Conservation (phyloP, 2,888 invertebrate genomes). For the Cantharis rustica region DNA sequence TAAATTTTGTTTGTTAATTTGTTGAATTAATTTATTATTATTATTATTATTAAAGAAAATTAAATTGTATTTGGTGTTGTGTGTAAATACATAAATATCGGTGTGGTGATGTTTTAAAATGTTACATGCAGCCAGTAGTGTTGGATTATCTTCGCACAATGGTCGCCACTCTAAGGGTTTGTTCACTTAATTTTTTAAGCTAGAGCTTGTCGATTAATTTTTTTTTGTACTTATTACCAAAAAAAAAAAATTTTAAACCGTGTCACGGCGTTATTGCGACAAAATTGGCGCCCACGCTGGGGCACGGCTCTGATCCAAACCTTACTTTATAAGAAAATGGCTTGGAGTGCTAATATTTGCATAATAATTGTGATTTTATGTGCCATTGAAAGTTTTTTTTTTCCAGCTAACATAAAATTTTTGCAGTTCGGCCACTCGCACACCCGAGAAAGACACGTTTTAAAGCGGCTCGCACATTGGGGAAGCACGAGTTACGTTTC, state of each 20-base stretch:
- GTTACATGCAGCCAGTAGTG: slow-evolving; percentile 55
- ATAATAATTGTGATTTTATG: slow-evolving; percentile 59
- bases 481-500: not conserved
- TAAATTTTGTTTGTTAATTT: slow-evolving; percentile 4
- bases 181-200: slow-evolving; percentile 39
- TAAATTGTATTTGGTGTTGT: slow-evolving; percentile 2
- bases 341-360: slow-evolving; percentile 58
- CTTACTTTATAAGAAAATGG: slow-evolving; percentile 45
- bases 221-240: not conserved
- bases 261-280: not conserved
- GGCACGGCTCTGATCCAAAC: not conserved
- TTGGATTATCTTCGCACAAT: slow-evolving; percentile 54
- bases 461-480: not conserved
- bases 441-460: not conserved
- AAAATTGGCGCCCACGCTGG: not conserved
- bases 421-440: not conserved
- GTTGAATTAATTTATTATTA: not conserved
- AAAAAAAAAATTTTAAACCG: not conserved
- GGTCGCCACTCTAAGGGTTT: slow-evolving; percentile 56
- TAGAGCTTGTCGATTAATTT: slow-evolving; percentile 36
- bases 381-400: slow-evolving; percentile 8
- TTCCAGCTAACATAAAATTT: slow-evolving; percentile 35
- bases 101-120: slow-evolving; percentile 26
- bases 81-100: slow-evolving; percentile 2
- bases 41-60: not conserved